Evolutionary conservation across 2,888 invertebrate species (phyloP), one percentile per base, ranked within the genome.

Genomic region (Anticlea derivata): DNA sequence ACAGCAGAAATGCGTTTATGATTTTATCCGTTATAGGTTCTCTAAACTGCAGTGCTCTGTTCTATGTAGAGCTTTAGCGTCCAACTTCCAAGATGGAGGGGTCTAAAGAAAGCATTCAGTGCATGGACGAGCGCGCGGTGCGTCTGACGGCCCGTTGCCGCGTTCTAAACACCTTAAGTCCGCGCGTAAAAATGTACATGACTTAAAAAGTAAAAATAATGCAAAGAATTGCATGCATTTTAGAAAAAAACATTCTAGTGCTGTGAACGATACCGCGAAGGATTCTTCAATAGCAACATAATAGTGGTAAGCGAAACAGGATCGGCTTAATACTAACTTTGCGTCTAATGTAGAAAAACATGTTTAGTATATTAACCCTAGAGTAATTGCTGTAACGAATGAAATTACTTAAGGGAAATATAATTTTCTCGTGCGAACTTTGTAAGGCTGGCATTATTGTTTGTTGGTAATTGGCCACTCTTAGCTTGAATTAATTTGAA

Each of bases 241-340:
- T 61, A 64, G 57, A 63, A 61, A 58, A 66, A 57, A 61, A 58
- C 39, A 48, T 61, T 63, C 51, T 53, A 64, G 78, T 76, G 71
- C 50, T 63, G 68, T 71, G 63, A 59, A 75, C 78, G 62, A 68
- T 54, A 55, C 66, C 58, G 46, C 43, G 26, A 59, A 58, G 69
- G 68, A 70, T 66, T 68, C 68, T 69, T 61, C 61, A 34, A 23
- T 53, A 44, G 68, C 66, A 73, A 73, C 63, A 59, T 61, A 63
- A 62, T 66, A 71, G 75, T 70, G 83, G 83, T 83, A 68, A 83
- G 83, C 78, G 51, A 70, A 78, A 76, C 77, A 74, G 73, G 72
- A 74, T 71, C 73, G 57, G 58, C 67, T 63, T 60, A 60, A 70
- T 66, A 66, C 65, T 68, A 60, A 66, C 58, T 66, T 68, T 57